Base-by-base conservation (phyloP, 2,113 vertebrate genomes). In the Eulemur rufifrons region DNA sequence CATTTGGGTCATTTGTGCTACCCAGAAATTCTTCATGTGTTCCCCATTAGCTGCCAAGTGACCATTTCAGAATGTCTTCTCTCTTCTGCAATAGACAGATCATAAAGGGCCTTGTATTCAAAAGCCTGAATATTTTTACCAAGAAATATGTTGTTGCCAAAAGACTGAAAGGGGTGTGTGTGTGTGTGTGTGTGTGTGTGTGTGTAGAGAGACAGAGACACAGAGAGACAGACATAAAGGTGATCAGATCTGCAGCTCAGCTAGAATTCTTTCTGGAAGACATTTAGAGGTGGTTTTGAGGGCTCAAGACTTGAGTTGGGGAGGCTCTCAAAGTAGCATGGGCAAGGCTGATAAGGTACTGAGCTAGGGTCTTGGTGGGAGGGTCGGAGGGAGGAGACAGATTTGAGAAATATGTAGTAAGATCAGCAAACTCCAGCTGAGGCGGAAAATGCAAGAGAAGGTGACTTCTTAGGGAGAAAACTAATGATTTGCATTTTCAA, bases 401-500 rank as follows among this genome's bases (percentile, higher is more conserved):
- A 66, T 95, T 39, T 96, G 66, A 78, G 71, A 90, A 81, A 47
- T 59, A 45, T 1, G 23, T 45, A 86, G 15, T 86, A 45, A 93
- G 89, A 77, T 78, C 21, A 80, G 34, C 21, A 39, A 86, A 69
- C 12, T 83, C 54, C n/a, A 94, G 52, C 34, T 61, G 77, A 84
- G 52, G 73, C 15, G 45, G 50, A 87, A 82, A 91, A 73, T 56
- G 59, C 18, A 93, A 47, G 39, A 96, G 9, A 45, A 61, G 61
- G 68, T 80, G 27, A 83, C 1, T 66, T 86, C 59, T 78, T 88
- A 68, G 42, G 39, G 32, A 9, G 6, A 96, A 92, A 92, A 6
- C 14, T 34, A 76, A 73, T 77, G 71, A 68, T 88, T 95, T 93
- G 82, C 5, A 54, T 87, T 95, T 84, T 95, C 61, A 89, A 37